phyloP scores from a whole-genome alignment of 2,888 invertebrate genomes.

The Epicampocera succincta region DNA sequence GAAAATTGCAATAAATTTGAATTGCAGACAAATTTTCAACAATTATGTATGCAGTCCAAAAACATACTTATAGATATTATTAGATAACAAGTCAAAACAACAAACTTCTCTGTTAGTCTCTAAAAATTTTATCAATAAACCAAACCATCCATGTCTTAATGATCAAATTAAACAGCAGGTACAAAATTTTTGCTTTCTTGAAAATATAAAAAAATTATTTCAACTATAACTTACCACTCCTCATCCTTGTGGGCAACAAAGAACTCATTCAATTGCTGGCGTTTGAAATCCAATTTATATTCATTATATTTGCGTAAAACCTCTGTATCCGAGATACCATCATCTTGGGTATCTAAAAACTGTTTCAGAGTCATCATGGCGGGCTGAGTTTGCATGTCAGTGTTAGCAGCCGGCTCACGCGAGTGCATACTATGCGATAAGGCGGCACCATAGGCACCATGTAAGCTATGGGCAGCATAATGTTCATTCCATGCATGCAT shows the following conservation, averaged over 20 bases:
- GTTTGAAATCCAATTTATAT: conserved; percentile 97
- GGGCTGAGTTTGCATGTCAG: conserved; percentile 88
- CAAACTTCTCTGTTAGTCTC: too few species aligned
- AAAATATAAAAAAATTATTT: not conserved
- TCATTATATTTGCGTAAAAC: conserved; percentile 98
- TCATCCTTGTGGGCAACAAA: conserved; percentile 99
- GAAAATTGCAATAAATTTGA: too few species aligned
- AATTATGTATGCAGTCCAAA: too few species aligned
- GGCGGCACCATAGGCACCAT: conserved; percentile 74
- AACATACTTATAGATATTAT: too few species aligned
- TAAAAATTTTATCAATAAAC: conserved; percentile 11
- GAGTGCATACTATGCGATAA: conserved; percentile 73
- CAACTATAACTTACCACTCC: conserved; percentile 92
- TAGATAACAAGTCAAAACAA: too few species aligned
- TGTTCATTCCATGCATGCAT: conserved; percentile 81
- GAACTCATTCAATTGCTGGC: conserved; percentile 98
- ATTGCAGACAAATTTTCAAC: too few species aligned
- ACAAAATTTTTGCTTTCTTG: not conserved
- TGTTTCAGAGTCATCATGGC: conserved; percentile 98
- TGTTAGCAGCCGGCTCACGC: conserved; percentile 75
- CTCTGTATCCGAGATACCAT: conserved; percentile 98
- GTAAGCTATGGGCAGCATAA: conserved; percentile 78
- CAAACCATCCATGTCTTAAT: conserved; percentile 23
- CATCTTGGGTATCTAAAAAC: conserved; percentile 97
- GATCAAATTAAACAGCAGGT: not conserved